These are phyloP conservation scores for Morpho deidamia DNA, from an alignment of 2,888 invertebrate species.

Conservation along the genomic window DNA sequence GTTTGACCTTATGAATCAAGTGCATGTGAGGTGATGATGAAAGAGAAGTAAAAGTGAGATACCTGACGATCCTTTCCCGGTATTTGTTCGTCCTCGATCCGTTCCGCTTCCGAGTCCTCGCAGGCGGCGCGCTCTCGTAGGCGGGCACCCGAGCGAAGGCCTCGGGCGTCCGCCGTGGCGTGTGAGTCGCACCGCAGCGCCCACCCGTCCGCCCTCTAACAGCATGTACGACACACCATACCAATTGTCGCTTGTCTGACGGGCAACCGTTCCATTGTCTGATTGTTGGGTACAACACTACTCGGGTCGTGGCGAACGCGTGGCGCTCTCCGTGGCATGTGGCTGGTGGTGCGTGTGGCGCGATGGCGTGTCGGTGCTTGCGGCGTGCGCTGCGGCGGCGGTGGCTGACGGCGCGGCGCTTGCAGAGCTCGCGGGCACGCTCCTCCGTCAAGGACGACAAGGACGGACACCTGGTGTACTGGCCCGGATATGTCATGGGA, in stretches of 20 bases:
- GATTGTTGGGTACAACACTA: constrained; percentile 80
- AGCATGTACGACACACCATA: constrained; percentile 76
- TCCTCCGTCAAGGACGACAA: constrained; percentile 99
- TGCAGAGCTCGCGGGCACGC: constrained; percentile 89
- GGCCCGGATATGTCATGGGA: constrained; percentile 98
- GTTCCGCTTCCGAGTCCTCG: constrained; percentile 34
- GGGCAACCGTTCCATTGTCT: constrained; percentile 80
- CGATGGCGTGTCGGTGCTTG: constrained; percentile 36
- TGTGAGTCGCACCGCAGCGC: constrained; percentile 48
- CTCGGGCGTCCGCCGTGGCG: constrained; percentile 40
- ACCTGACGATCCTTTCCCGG: constrained; percentile 32
- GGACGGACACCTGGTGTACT: constrained; percentile 99
- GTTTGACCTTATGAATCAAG: constrained; percentile 39
- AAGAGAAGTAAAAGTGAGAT: constrained; percentile 33
- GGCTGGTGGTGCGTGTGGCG: constrained; percentile 36
- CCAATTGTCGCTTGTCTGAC: constrained; percentile 79
- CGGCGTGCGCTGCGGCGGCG: constrained; percentile 33
- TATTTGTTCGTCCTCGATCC: constrained; percentile 29
- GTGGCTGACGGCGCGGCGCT: constrained; percentile 32
- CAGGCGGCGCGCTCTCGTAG: constrained; percentile 32
- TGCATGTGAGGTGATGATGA: constrained; percentile 39
- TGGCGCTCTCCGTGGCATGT: constrained; percentile 70
- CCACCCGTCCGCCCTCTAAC: constrained; percentile 70
- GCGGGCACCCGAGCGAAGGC: constrained; percentile 23
- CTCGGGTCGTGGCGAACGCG: constrained; percentile 78